Conservation (phyloP, 2,113 vertebrate genomes). For the Puffinus mauretanicus region DNA sequence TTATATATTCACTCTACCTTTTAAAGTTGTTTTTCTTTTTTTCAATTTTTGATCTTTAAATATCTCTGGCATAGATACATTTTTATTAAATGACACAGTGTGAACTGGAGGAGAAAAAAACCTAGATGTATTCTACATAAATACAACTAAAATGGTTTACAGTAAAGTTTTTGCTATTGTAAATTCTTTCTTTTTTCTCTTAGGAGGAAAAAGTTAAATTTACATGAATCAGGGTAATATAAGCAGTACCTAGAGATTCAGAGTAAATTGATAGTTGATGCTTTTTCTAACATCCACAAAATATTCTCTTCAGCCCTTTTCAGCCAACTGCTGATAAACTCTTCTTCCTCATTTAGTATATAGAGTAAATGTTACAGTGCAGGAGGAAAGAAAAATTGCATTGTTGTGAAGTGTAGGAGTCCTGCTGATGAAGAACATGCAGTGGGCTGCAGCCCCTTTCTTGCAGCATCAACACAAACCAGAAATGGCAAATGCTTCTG, state of each 20-base stretch:
- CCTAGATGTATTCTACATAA: background rate
- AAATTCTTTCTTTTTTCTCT: background rate
- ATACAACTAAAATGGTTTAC: background rate
- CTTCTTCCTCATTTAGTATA: background rate
- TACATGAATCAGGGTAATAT: background rate
- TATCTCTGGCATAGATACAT: background rate
- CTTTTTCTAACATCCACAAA: background rate
- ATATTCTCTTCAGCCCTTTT: background rate
- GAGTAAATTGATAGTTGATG: background rate
- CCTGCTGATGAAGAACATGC: background rate
- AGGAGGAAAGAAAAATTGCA: background rate
- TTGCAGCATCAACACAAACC: background rate
- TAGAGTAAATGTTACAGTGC: background rate
- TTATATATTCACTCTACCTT: background rate
- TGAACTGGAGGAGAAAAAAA: background rate
- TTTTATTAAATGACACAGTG: background rate
- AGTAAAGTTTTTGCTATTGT: background rate
- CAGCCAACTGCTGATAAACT: background rate
- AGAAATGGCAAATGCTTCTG: background rate
- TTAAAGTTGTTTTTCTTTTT: background rate
- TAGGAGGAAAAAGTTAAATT: background rate
- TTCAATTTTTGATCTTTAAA: background rate
- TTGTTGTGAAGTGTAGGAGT: background rate
- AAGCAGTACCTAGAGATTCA: background rate
- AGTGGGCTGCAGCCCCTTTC: background rate